Conservation (phyloP, 64 coral and sea anemone genomes). For the Pocillopora verrucosa region DNA sequence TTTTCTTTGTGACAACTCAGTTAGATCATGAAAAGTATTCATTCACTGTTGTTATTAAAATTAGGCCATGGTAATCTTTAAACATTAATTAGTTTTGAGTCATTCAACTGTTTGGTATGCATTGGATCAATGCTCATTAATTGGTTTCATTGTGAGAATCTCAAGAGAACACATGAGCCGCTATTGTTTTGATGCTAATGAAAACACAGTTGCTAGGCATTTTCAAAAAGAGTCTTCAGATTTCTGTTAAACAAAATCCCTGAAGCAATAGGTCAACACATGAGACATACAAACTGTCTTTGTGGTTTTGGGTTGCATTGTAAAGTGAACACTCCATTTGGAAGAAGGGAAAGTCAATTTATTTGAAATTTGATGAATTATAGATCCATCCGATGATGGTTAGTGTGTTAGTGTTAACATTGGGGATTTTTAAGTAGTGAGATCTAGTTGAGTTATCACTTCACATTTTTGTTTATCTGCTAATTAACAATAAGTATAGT, state of each 20-base stretch:
- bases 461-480: neutral
- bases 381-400: neutral
- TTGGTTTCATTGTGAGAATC: neutral
- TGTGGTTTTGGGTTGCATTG: conserved; percentile 8
- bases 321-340: neutral
- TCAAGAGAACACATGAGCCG: neutral
- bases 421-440: neutral
- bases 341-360: neutral
- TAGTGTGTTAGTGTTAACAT: neutral
- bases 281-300: neutral
- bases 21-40: neutral
- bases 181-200: conserved; percentile 38
- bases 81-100: neutral
- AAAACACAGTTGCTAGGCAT: conserved; percentile 33
- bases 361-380: neutral
- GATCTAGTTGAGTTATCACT: neutral
- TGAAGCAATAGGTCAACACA: conserved; percentile 24
- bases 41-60: conserved; percentile 17
- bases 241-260: conserved; percentile 46
- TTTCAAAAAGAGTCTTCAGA: conserved; percentile 19
- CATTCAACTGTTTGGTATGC: conserved; percentile 1
- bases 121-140: conserved; percentile 26
- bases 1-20: neutral
- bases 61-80: neutral
- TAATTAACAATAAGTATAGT: conserved; percentile 26